A percentile compares a stretch with the other conserved stretches of the same genome.
Conservation (phyloP, 2,797 vertebrate species). For the Platalea minor region DNA sequence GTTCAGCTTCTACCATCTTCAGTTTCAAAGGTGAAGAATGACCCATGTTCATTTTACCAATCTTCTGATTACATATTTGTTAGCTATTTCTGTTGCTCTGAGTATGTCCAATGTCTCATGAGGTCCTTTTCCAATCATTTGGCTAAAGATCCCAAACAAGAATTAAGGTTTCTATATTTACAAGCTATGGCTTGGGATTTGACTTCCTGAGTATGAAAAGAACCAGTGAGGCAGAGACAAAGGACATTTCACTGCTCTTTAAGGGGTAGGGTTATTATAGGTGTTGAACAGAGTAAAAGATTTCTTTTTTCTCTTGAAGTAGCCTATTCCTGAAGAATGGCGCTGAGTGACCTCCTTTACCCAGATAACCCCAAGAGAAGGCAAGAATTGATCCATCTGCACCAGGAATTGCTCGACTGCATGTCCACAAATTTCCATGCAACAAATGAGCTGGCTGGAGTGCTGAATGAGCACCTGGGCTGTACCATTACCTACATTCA, state of each 20-base stretch:
- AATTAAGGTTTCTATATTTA: background rate
- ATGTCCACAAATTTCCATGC: slow-evolving; percentile 69
- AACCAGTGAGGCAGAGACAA: background rate
- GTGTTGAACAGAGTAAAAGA: background rate
- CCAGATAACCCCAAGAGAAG: slow-evolving; percentile 75
- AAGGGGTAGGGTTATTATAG: background rate
- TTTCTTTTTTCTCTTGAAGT: slow-evolving; percentile 48
- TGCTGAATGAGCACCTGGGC: slow-evolving; percentile 72
- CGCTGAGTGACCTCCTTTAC: slow-evolving; percentile 74
- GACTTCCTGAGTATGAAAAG: background rate
- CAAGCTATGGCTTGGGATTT: background rate
- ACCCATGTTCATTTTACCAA: background rate
- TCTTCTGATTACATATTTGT: background rate
- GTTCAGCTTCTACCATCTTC: background rate
- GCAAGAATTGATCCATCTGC: slow-evolving; percentile 70
- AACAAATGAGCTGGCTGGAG: slow-evolving; percentile 70
- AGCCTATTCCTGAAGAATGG: slow-evolving; percentile 64
- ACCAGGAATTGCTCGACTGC: slow-evolving; percentile 71
- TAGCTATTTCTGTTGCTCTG: background rate
- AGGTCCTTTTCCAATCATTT: background rate
- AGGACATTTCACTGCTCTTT: background rate
- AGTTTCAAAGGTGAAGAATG: background rate
- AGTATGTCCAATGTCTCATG: background rate
- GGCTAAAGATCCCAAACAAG: background rate
- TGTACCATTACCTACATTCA: slow-evolving; percentile 58